These are phyloP conservation scores for Idaea straminata DNA, from an alignment of 2,888 invertebrate species.

Conservation along the genomic window DNA sequence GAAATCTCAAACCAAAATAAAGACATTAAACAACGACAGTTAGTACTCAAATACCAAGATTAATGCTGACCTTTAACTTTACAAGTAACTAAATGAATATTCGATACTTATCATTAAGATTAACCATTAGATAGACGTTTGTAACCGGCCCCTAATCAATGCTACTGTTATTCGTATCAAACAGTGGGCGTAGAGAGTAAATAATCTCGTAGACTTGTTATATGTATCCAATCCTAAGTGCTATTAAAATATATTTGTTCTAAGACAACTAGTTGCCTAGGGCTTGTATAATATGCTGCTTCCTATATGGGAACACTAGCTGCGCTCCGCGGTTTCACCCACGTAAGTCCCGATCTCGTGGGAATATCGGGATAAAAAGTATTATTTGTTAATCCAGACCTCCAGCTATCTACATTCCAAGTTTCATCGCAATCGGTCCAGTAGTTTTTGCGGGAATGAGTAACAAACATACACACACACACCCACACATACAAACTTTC, in stretches of 20 bases:
- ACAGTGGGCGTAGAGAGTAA: not conserved
- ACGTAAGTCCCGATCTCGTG: too few relatives aligned
- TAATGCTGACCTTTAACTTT: not conserved
- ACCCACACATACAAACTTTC: too few relatives aligned
- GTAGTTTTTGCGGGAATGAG: too few relatives aligned
- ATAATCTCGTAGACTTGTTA: not conserved
- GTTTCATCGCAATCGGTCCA: too few relatives aligned
- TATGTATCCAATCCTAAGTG: not conserved
- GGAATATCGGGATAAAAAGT: too few relatives aligned
- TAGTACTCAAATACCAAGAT: not conserved
- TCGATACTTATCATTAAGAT: conserved; percentile 1
- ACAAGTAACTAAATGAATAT: not conserved
- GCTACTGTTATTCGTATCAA: not conserved
- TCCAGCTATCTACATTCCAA: too few relatives aligned
- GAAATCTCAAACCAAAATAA: not conserved
- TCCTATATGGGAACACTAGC: too few relatives aligned
- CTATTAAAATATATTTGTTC: not conserved
- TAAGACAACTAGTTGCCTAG: not conserved
- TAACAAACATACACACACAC: too few relatives aligned
- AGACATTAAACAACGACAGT: not conserved
- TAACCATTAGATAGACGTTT: not conserved
- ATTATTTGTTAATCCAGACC: too few relatives aligned
- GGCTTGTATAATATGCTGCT: not conserved
- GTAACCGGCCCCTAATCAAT: conserved; percentile 1
- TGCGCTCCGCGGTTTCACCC: too few relatives aligned